Evolutionary conservation across 2,888 invertebrate genomes (phyloP), one percentile per base, ranked within the genome.

Genomic region (Philaethria dido): DNA sequence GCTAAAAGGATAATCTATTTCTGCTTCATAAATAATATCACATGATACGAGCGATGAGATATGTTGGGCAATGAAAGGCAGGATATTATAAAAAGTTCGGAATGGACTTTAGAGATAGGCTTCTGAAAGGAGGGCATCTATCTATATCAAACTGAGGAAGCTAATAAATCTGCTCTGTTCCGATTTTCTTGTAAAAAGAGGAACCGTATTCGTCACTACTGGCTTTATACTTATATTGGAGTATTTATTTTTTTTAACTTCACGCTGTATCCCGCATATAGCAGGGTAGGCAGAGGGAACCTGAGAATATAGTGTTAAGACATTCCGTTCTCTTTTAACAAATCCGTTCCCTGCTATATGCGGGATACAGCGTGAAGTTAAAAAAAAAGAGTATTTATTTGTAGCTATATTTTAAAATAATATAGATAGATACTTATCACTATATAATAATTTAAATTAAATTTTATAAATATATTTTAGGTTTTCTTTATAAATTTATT

Each of bases 151-250:
- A 80, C 78, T 81, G 82, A 83, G 84, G 80, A 85, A 85, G 80
- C 81, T 78, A 82, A 89, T 89, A 92, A 88, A 91, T 92, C 86
- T 82, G 67, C 72, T 78, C 69, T 78, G 81, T 84, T 83, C 81
- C 80, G 80, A 79, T 77, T 81, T 80, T 73, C 83, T 81, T 82
- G 86, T 87, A 86, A 87, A 87, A 86, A 87, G 84, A 82, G 77
- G 62, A 66, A 50, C 55, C 66, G 36, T 63, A 61, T 80, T 78
- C 74, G 82, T 76, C 80, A 71, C 75, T 78, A 80, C 82, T 83
- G 83, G 83, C 76, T 77, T 77, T 79, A 73, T 71, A 75, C 74
- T 75, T 80, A n/a, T 25, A 42, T 20, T 33, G 3, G 0, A 22
- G 14, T 42, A n/a, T 57, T n/a, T n/a, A n/a, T n/a, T n/a, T n/a